phyloP scores from a whole-genome alignment of 2,113 vertebrate species.

The Neogobius melanostomus region DNA sequence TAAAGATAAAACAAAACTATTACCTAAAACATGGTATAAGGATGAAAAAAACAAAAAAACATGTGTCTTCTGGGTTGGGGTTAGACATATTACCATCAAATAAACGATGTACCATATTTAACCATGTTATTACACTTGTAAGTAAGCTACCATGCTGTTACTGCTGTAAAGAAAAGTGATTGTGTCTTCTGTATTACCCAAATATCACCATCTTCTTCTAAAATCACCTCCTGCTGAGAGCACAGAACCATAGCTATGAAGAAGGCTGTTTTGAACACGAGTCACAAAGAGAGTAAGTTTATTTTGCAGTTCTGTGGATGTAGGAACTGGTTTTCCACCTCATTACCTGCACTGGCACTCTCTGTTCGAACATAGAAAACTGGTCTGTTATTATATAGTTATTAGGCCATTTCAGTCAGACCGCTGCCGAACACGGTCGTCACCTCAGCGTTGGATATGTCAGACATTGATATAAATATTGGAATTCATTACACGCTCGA shows the following conservation, averaged over 20 bases:
- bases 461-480: constrained; percentile 6
- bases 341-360: constrained; percentile 17
- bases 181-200: not conserved
- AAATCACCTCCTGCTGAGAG: not conserved
- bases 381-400: constrained; percentile 6
- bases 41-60: no score
- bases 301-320: constrained; percentile 2
- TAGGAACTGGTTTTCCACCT: constrained; percentile 12
- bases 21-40: no score
- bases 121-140: no score
- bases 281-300: not conserved
- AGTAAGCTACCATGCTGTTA: no score
- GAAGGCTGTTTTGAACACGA: not conserved
- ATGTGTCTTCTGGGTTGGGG: no score
- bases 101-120: no score
- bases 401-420: constrained; percentile 7
- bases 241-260: not conserved
- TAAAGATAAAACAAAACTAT: no score
- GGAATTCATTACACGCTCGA: constrained; percentile 6
- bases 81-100: no score
- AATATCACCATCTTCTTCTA: not conserved
- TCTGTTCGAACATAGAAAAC: constrained; percentile 11
- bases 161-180: not conserved
- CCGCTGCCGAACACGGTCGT: not conserved
- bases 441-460: not conserved